A percentile compares a stretch with the other conserved stretches of the same genome.
phyloP scores from a whole-genome alignment of 2,113 vertebrate species.

The Percopsis transmontana region DNA sequence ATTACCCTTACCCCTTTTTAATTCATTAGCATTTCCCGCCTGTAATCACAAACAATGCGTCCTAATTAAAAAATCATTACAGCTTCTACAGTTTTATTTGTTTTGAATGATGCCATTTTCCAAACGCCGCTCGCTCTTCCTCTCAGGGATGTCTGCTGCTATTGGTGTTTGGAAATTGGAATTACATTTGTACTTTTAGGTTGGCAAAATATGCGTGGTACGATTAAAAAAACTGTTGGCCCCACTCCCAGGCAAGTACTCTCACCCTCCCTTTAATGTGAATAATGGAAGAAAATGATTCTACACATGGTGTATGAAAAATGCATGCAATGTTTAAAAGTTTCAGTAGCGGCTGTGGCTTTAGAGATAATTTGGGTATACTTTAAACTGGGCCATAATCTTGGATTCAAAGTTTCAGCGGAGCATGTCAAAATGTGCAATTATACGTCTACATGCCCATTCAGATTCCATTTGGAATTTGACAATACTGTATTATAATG shows the following conservation, averaged over 20 bases:
- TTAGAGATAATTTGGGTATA: neutral
- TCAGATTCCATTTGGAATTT: too few relatives aligned
- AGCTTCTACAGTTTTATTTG: neutral
- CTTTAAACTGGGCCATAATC: neutral
- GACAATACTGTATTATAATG: too few relatives aligned
- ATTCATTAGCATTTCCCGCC: slow-evolving; percentile 5
- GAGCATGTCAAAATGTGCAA: too few relatives aligned
- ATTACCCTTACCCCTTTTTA: neutral
- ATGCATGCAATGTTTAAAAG: neutral
- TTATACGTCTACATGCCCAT: too few relatives aligned
- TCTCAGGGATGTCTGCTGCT: neutral
- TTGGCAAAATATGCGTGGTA: neutral
- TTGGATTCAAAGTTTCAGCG: neutral
- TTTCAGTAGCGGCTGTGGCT: neutral
- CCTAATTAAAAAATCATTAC: slow-evolving; percentile 10
- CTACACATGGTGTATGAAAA: neutral
- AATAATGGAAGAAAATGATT: neutral
- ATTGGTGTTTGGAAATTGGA: neutral
- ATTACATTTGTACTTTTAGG: neutral
- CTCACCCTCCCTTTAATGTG: neutral
- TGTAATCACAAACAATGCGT: slow-evolving; percentile 4
- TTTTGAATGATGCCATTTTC: neutral
- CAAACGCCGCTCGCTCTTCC: neutral
- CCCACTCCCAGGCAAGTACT: neutral
- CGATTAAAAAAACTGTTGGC: neutral